A percentile compares a stretch with the other conserved stretches of the same genome.
Conservation (phyloP, 2,888 invertebrate species). For the Acanthosepion lycidas region DNA sequence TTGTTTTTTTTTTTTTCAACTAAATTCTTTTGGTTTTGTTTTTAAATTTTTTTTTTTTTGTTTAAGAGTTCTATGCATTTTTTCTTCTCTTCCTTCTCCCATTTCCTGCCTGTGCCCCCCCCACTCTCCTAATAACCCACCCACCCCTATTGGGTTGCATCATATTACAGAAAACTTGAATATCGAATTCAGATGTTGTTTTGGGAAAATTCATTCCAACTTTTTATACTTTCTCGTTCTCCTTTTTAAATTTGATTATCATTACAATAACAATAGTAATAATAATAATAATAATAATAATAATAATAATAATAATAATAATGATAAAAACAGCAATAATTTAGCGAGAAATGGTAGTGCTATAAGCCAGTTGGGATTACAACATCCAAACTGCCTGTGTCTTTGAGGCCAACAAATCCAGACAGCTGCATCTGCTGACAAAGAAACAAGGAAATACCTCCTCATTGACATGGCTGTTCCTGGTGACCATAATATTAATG, state of each 20-base stretch:
- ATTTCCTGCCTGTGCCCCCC: not conserved
- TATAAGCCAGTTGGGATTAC: too few relatives aligned
- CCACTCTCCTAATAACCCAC: not conserved
- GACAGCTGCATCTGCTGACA: too few relatives aligned
- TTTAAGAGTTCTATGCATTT: not conserved
- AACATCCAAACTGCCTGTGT: too few relatives aligned
- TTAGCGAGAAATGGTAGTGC: too few relatives aligned
- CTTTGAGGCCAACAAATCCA: too few relatives aligned
- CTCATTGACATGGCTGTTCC: too few relatives aligned
- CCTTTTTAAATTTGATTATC: not conserved
- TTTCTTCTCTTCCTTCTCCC: not conserved
- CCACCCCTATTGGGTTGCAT: not conserved
- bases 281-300: too few relatives aligned
- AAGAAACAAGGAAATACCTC: too few relatives aligned
- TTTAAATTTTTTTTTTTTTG: not conserved
- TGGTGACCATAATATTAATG: too few relatives aligned
- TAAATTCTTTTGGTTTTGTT: not conserved
- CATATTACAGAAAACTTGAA: constrained; percentile 17
- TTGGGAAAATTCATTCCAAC: not conserved
- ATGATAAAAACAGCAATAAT: too few relatives aligned
- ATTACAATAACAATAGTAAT: not conserved
- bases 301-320: too few relatives aligned
- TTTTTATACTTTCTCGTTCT: not conserved
- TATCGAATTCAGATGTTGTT: constrained; percentile 8
- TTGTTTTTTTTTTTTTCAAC: not conserved